Conservation (phyloP, 2,113 vertebrate genomes). For the Anolis sagrei region DNA sequence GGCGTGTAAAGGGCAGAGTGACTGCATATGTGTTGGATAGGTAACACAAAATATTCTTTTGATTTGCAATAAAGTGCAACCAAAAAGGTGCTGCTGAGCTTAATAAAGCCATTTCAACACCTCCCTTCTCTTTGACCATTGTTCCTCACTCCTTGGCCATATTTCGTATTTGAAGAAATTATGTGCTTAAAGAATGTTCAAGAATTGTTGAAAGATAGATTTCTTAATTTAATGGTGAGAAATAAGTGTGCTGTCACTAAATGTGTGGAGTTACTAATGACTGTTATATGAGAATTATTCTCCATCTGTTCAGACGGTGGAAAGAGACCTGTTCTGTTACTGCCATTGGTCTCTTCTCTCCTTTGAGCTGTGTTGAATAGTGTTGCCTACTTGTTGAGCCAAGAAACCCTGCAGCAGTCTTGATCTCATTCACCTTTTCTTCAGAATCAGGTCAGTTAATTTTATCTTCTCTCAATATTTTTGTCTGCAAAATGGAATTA, state of each 20-base stretch:
- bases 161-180: neutral
- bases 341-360: neutral
- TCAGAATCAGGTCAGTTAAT: conserved; percentile 6
- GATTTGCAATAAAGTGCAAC: neutral
- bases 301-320: neutral
- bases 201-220: neutral
- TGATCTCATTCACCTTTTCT: neutral
- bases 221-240: neutral
- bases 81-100: neutral
- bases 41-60: neutral
- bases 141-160: neutral
- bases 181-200: neutral
- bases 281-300: neutral
- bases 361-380: too few species aligned
- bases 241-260: neutral
- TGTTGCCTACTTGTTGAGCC: neutral
- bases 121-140: too few species aligned
- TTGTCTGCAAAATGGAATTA: conserved; percentile 17
- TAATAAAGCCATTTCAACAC: neutral
- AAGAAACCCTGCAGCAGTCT: neutral
- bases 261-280: neutral
- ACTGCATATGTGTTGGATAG: neutral
- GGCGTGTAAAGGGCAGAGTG: neutral
- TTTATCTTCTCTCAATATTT: conserved; percentile 27
- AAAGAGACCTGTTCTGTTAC: neutral